Conservation (phyloP, 2,888 invertebrate species). For the Unio delphinus region DNA sequence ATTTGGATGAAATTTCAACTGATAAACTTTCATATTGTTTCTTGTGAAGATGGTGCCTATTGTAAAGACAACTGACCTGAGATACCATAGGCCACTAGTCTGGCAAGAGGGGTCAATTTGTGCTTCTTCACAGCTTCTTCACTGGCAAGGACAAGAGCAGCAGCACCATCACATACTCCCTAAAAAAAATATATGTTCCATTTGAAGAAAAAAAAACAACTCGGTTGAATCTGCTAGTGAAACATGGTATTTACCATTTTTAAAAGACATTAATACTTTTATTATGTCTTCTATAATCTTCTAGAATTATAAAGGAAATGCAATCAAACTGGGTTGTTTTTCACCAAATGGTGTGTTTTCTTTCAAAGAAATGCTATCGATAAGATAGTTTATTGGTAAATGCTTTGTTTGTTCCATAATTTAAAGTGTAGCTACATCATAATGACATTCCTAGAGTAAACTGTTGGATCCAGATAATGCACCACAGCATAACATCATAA, state of each 20-base stretch:
- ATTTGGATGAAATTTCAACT: neutral
- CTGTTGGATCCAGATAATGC: no score
- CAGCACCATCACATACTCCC: conserved; percentile 99
- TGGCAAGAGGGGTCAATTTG: conserved; percentile 89
- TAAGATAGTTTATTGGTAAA: no score
- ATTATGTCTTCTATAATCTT: no score
- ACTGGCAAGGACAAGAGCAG: conserved; percentile 89
- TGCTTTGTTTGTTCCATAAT: no score
- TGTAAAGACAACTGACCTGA: conserved; percentile 77
- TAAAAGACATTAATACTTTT: no score
- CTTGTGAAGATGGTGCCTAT: neutral
- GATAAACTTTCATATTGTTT: neutral
- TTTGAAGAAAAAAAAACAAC: neutral
- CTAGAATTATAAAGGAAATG: no score
- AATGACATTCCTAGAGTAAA: no score
- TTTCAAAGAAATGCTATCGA: no score
- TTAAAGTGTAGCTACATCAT: no score
- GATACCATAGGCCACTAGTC: conserved; percentile 91
- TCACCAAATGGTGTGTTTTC: no score
- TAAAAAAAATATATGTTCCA: conserved; percentile 68
- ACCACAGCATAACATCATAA: no score
- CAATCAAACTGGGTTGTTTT: no score
- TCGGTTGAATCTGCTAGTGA: neutral
- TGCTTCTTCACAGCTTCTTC: conserved; percentile 89
- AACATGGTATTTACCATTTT: neutral